phyloP scores from a whole-genome alignment of 2,888 invertebrate genomes.

The Microdon myrmicae region DNA sequence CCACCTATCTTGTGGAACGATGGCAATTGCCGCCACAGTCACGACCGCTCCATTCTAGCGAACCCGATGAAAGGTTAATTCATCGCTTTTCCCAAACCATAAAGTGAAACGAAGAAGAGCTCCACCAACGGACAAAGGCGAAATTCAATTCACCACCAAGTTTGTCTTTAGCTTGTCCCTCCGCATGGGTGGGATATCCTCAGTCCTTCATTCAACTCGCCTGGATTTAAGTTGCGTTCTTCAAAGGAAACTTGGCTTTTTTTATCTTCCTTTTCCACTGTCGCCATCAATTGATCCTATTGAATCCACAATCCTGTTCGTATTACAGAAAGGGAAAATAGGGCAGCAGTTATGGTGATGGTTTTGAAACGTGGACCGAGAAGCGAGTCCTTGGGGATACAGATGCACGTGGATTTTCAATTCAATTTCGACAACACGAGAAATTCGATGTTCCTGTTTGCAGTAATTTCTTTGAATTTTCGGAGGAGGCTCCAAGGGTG shows the following conservation, averaged over 20 bases:
- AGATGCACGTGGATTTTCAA: no score
- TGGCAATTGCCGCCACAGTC: conserved; percentile 11
- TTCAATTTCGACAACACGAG: no score
- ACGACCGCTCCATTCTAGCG: conserved; percentile 20
- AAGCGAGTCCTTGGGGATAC: no score
- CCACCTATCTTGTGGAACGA: not conserved
- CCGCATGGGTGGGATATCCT: not conserved
- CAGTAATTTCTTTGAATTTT: no score
- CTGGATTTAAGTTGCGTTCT: not conserved
- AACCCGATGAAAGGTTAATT: conserved; percentile 33
- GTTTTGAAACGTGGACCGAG: no score
- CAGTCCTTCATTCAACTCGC: not conserved
- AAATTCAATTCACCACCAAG: conserved; percentile 22
- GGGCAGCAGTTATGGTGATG: no score
- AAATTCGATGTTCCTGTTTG: no score
- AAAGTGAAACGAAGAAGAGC: conserved; percentile 25
- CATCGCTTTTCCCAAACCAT: conserved; percentile 26
- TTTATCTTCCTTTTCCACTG: conserved; percentile 20
- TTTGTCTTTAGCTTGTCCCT: not conserved
- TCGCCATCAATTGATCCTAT: conserved; percentile 40
- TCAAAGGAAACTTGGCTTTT: not conserved
- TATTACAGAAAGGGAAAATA: no score
- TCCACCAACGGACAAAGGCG: conserved; percentile 17
- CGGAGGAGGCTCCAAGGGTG: no score
- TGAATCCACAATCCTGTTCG: conserved; percentile 26